Base-by-base conservation (phyloP, 2,888 invertebrate genomes). In the Xylota sylvarum region DNA sequence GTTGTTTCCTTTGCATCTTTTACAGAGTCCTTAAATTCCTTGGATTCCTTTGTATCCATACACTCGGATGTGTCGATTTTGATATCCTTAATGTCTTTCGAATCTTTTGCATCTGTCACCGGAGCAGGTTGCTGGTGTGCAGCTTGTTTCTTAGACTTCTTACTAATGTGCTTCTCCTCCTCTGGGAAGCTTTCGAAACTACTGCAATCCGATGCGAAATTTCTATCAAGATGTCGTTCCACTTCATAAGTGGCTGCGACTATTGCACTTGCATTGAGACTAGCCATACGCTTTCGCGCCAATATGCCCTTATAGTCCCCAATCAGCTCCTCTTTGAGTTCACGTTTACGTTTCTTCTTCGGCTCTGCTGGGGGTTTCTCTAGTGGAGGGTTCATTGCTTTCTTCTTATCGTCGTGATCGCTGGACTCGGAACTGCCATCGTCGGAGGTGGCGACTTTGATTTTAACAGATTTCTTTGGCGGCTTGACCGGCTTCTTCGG, bases 271-370 rank as follows among this genome's bases (percentile, higher is more conserved):
- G 98, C 98, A 92, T 98, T 98, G 35, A 98, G 93, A 91, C 97
- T 97, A 19, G 98, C 98, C 97, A 98, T 97, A 35, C 98, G 94
- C 91, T 97, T 98, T 89, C 96, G 94, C 14, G 97, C 97, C 5
- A 97, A 96, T 95, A 97, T 97, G 89, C 97, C 97, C 90, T 96
- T 96, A 60, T 97, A 93, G 90, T 97, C 97, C 0, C 91, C 91
- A 17, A 91, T 91, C 0, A 92, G 93, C 56, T 94, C 94, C 56
- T 93, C 92, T 88, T 94, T 94, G 12, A 92, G 89, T 43, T 89
- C 90, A 7, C 88, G 90, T 2, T 93, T 93, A 78, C 94, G 94
- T 89, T 88, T 93, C 82, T 90, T 92, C 77, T 86, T 93, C 88
- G 89, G 90, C 89, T 62, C 90, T 88, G 64, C 30, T 7, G 89